phyloP scores from a whole-genome alignment of 2,888 invertebrate genomes.

The Drosophila pseudotalamancana region DNA sequence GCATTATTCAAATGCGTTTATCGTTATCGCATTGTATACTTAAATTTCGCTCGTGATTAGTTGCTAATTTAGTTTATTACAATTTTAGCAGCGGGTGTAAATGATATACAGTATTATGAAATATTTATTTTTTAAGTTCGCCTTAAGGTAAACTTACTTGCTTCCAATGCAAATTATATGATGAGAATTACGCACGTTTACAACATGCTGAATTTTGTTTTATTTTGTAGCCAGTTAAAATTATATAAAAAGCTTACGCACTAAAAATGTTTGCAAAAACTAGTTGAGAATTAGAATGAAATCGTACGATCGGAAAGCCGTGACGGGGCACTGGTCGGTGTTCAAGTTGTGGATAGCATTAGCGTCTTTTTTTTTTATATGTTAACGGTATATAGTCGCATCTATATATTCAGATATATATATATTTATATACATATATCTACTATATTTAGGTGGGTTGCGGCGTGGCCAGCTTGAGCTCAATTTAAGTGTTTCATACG shows the following conservation, averaged over 20 bases:
- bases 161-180: conserved; percentile 57
- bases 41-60: conserved; percentile 61
- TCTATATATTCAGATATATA: conserved; percentile 32
- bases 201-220: conserved; percentile 52
- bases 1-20: conserved; percentile 50
- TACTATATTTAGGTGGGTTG: conserved; percentile 71
- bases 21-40: conserved; percentile 51
- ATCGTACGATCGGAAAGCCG: conserved; percentile 49
- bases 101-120: conserved; percentile 70
- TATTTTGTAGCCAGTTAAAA: conserved; percentile 17
- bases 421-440: conserved; percentile 40
- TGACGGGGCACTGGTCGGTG: conserved; percentile 52
- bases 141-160: conserved; percentile 46
- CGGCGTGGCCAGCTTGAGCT: conserved; percentile 78
- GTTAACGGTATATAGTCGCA: conserved; percentile 44
- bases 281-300: conserved; percentile 53
- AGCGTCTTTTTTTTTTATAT: conserved; percentile 56
- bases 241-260: conserved; percentile 54
- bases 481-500: conserved; percentile 56
- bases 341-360: conserved; percentile 48
- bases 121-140: conserved; percentile 24
- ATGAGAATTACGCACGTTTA: conserved; percentile 66
- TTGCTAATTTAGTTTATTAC: conserved; percentile 43
- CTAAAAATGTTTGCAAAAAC: conserved; percentile 58
- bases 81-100: conserved; percentile 66